These are phyloP conservation scores for Heliconius congener DNA, from an alignment of 1,140 invertebrate species.

Conservation along the genomic window DNA sequence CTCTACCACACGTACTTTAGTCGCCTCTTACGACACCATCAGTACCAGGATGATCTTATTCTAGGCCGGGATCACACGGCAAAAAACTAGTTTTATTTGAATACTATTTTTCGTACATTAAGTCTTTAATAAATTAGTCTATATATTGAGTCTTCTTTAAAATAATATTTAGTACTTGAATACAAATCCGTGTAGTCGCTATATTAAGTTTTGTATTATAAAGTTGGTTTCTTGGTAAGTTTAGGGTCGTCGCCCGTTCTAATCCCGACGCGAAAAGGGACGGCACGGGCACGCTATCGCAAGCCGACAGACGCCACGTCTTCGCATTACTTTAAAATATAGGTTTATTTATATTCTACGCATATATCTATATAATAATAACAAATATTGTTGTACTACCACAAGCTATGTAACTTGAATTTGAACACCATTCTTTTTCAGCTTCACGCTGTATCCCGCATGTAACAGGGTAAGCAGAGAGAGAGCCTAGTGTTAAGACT, in stretches of 20 bases:
- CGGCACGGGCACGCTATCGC: constrained; percentile 59
- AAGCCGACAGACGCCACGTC: constrained; percentile 44
- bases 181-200: constrained; percentile 21
- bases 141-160: background rate
- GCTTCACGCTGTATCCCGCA: too few species aligned
- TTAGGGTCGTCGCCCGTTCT: constrained; percentile 54
- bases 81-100: too few species aligned
- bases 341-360: constrained; percentile 18
- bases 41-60: too few species aligned
- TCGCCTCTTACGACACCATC: too few species aligned
- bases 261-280: constrained; percentile 51
- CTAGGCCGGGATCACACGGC: too few species aligned
- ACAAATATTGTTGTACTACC: background rate
- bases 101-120: too few species aligned
- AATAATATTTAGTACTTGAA: background rate
- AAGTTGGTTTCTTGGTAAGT: constrained; percentile 54
- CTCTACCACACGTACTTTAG: too few species aligned
- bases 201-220: constrained; percentile 37
- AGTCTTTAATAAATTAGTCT: too few species aligned
- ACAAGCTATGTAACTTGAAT: background rate
- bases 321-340: constrained; percentile 36
- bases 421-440: too few species aligned
- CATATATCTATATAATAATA: background rate
- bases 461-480: too few species aligned
- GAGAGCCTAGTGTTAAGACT: too few species aligned